Conservation (phyloP, 2,888 invertebrate genomes). For the Epistrophe eligans region DNA sequence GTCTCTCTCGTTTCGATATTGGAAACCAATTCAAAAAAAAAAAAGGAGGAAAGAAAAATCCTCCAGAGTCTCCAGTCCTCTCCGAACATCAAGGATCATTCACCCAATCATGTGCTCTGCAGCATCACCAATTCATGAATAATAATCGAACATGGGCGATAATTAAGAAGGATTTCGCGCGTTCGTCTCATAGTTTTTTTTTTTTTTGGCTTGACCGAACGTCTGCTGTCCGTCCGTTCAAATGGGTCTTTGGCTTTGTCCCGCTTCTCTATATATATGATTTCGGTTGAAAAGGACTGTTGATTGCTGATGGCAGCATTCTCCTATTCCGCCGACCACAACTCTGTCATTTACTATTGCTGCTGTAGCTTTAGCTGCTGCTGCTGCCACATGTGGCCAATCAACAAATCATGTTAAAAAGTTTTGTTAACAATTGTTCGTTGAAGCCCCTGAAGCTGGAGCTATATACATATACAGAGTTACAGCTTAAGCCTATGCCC, state of each 20-base stretch:
- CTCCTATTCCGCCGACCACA: constrained; percentile 43
- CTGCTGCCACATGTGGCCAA: constrained; percentile 71
- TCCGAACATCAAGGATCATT: constrained; percentile 62
- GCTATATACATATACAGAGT: neutral
- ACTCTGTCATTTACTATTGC: constrained; percentile 57
- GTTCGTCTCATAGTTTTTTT: constrained; percentile 15
- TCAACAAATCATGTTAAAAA: constrained; percentile 74
- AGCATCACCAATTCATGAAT: constrained; percentile 67
- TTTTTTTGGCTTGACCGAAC: neutral
- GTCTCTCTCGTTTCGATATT: constrained; percentile 48
- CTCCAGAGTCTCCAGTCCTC: neutral
- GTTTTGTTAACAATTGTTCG: constrained; percentile 74
- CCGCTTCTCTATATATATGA: neutral
- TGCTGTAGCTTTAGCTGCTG: constrained; percentile 23
- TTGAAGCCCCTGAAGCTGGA: constrained; percentile 22
- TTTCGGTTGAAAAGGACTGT: constrained; percentile 14
- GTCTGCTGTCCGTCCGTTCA: neutral
- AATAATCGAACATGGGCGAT: constrained; percentile 76
- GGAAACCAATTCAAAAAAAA: constrained; percentile 66
- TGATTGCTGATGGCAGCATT: constrained; percentile 30
- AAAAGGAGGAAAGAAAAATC: neutral
- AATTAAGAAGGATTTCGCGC: constrained; percentile 75
- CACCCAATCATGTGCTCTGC: constrained; percentile 36
- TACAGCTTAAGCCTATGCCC: constrained; percentile 9
- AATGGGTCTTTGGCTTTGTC: constrained; percentile 35